Evolutionary conservation across 92 coral and sea anemone species (phyloP).

Genomic region (Palythoa grandiflora): DNA sequence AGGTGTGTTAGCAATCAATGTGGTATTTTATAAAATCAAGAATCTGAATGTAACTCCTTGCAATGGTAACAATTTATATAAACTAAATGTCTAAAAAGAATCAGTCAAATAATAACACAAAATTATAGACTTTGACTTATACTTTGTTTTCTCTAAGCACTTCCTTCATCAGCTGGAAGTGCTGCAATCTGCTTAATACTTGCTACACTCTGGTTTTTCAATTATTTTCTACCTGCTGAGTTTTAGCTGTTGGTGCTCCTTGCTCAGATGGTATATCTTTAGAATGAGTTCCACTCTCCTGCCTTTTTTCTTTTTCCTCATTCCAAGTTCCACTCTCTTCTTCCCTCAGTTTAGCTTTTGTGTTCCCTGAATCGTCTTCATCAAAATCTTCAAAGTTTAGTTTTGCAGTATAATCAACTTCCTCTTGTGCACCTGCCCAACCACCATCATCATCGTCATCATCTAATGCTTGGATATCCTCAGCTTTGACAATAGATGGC

Average conservation of each 20-base stretch:
- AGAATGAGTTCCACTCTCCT: conserved; percentile 33
- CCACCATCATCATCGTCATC: conserved; percentile 98
- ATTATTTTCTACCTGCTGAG: conserved; percentile 11
- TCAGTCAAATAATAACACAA: no score
- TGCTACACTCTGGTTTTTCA: neutral
- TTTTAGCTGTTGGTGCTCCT: neutral
- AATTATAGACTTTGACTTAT: no score
- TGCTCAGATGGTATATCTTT: conserved; percentile 57
- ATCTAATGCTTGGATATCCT: conserved; percentile 96
- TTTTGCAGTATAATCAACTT: conserved; percentile 96
- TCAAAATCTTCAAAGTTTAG: conserved; percentile 97
- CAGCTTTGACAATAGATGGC: conserved; percentile 87
- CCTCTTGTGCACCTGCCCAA: conserved; percentile 99
- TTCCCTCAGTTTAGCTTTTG: neutral
- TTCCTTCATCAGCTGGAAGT: neutral
- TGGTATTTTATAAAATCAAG: no score
- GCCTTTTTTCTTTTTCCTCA: conserved; percentile 26
- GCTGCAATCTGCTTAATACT: neutral
- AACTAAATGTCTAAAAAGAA: no score
- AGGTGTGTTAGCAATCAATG: no score
- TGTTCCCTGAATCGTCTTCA: conserved; percentile 62
- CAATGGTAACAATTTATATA: no score
- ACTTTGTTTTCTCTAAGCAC: no score
- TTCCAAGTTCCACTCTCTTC: conserved; percentile 26
- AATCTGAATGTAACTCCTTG: no score